phyloP scores from a whole-genome alignment of 2,888 invertebrate species.

The Chymomyza fuscimana region DNA sequence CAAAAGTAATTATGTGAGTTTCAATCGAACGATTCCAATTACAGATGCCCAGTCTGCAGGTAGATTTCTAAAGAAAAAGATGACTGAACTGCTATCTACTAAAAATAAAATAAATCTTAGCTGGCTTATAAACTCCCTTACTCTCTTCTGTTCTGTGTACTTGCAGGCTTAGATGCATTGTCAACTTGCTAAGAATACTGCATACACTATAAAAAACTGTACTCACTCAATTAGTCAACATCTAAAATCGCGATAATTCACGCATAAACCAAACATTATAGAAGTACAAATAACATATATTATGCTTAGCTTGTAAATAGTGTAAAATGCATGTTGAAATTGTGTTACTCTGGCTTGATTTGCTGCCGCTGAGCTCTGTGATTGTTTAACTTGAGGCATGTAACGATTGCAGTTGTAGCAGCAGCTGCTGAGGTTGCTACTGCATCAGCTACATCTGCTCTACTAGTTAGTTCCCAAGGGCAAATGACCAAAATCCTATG shows the following conservation, averaged over 20 bases:
- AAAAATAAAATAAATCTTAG: too few relatives aligned
- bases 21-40: too few relatives aligned
- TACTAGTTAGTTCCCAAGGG: neutral
- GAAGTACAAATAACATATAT: neutral
- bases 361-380: neutral
- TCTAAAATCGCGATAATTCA: neutral
- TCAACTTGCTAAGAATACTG: too few relatives aligned
- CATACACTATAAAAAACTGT: too few relatives aligned
- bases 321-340: neutral
- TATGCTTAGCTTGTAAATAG: neutral
- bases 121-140: too few relatives aligned
- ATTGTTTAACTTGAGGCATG: neutral
- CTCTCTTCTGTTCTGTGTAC: too few relatives aligned
- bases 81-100: too few relatives aligned
- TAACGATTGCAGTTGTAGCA: neutral
- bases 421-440: neutral
- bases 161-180: too few relatives aligned
- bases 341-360: neutral
- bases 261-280: neutral
- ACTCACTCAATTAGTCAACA: neutral
- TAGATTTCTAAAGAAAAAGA: too few relatives aligned
- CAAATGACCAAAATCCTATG: slow-evolving; percentile 50
- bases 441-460: neutral
- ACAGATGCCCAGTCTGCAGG: too few relatives aligned
- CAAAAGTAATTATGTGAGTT: too few relatives aligned